Conservation (phyloP, 2,888 invertebrate genomes). For the Sphaerophoria rueppellii region DNA sequence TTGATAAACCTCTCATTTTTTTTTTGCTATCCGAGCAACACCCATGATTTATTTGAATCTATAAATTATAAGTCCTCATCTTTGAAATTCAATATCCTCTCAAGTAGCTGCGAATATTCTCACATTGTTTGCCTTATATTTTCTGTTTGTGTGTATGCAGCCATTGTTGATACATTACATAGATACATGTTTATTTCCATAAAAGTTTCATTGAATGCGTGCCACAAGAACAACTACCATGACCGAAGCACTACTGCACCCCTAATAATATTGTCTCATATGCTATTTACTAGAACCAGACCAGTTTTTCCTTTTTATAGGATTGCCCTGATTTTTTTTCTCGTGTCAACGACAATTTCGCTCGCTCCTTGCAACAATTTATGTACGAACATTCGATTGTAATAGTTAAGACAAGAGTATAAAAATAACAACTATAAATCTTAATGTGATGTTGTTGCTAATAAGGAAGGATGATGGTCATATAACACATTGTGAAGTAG, state of each 20-base stretch:
- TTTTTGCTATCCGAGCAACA: neutral
- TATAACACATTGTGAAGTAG: neutral
- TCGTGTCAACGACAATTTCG: conserved; percentile 27
- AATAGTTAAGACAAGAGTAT: neutral
- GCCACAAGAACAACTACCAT: conserved; percentile 4
- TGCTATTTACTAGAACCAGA: conserved; percentile 10
- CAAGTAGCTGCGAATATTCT: neutral
- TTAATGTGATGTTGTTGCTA: conserved; percentile 43
- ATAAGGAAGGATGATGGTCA: conserved; percentile 60
- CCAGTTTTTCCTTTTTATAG: conserved; percentile 62
- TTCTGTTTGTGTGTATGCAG: neutral
- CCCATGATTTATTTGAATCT: neutral
- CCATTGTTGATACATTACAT: neutral
- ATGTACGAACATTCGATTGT: no score
- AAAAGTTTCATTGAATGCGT: conserved; percentile 17
- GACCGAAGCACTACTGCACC: conserved; percentile 30
- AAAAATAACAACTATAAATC: conserved; percentile 18
- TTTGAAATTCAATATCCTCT: conserved; percentile 10
- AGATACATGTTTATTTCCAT: conserved; percentile 17
- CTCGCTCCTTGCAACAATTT: neutral
- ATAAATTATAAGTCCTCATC: conserved; percentile 1
- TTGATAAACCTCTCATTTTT: neutral
- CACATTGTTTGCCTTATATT: neutral
- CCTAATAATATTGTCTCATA: conserved; percentile 44
- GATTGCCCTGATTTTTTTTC: conserved; percentile 64